Evolutionary conservation across 2,888 invertebrate species (phyloP), one percentile per base, ranked within the genome.

Genomic region (Conistra vaccinii): DNA sequence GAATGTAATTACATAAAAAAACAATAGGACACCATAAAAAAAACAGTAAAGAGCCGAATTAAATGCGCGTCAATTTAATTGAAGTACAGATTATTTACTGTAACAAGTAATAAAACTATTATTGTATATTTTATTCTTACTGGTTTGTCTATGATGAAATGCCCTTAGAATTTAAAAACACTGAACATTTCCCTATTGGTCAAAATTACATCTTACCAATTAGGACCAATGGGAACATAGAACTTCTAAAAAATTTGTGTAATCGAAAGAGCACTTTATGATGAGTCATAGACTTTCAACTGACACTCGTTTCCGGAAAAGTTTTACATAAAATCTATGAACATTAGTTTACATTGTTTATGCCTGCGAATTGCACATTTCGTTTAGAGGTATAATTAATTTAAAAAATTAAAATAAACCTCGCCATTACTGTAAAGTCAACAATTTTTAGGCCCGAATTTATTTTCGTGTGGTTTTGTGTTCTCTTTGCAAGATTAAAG

Each of bases 221-320:
- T 9, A 6, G 0, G 23, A 42, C 91, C 91, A 91, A 90, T 91
- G 60, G 67, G 1, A 87, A 67, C 29, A 29, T 17, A 72, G 80
- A 20, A 79, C 23, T 72, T 3, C 55, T 23, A 53, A 58, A 0
- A n/a, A 66, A 48, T 65, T 80, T 85, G 84, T 87, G 91, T 90
- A 91, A 92, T 86, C 74, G 90, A 93, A 92, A 94, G 81, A 91
- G 85, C 85, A 93, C 85, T 89, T 89, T 89, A 77, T 87, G 94
- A 93, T 96, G 96, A 96, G 95, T 96, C 96, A 96, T 95, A 95
- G 94, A 94, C 93, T 94, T 92, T 92, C 89, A 92, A 90, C 84
- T 94, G 96, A 96, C 96, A 96, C 96, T 95, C 95, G 94, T 95
- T 96, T 96, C 96, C 96, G 96, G 96, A 92, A 93, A 93, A 94